Percentiles rank a stretch among this genome's conserved stretches.
Conservation (phyloP, 1,140 invertebrate genomes). For the Hylyphantes graminicola region DNA sequence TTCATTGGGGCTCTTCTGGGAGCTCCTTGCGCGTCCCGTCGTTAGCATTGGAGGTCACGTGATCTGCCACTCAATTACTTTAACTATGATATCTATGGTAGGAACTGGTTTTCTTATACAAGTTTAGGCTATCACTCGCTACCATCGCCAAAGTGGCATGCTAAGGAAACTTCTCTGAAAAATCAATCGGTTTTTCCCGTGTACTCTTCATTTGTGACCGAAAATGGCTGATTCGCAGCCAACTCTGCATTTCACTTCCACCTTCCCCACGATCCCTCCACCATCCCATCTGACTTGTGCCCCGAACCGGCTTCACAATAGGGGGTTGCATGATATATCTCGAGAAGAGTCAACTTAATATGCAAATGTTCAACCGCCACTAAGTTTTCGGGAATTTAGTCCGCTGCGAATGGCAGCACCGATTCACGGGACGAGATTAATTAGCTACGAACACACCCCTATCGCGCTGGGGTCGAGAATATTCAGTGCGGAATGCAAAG, state of each 20-base stretch:
- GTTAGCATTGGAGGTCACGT: no score
- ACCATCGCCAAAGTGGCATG: no score
- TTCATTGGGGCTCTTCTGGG: no score
- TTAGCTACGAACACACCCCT: constrained; percentile 57
- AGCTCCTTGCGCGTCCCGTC: no score
- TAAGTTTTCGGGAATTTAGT: constrained; percentile 57
- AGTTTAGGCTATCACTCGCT: no score
- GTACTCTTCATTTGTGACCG: not conserved
- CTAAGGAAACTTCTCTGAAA: no score
- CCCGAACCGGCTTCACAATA: not conserved
- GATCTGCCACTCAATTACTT: no score
- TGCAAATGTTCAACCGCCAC: constrained; percentile 51
- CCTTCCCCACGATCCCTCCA: not conserved
- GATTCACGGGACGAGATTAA: constrained; percentile 55
- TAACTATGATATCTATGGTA: no score
- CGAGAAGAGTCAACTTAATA: constrained; percentile 50
- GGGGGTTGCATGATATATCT: constrained; percentile 36
- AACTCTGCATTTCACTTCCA: not conserved
- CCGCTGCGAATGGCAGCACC: constrained; percentile 54
- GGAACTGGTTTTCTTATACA: no score
- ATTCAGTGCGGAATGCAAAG: not conserved
- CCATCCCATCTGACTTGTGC: constrained; percentile 12
- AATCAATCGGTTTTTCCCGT: no score
- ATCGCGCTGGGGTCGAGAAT: not conserved
- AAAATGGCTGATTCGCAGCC: constrained; percentile 13